Conservation (phyloP, 2,888 invertebrate species). For the Atethmia centrago region DNA sequence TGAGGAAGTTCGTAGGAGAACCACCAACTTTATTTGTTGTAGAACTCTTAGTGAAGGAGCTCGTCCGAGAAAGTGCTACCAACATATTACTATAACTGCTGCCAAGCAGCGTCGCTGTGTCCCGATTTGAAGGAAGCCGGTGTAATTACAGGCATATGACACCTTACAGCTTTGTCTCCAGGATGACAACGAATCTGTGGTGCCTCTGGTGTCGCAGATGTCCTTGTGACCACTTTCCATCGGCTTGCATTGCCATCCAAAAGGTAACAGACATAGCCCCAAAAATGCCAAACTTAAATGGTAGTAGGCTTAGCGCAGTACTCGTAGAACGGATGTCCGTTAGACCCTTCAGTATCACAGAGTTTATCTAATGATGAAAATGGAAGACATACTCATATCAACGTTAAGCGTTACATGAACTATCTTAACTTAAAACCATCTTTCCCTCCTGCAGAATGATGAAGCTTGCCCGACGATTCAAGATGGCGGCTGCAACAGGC, state of each 20-base stretch:
- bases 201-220: too few relatives aligned
- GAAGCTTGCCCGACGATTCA: constrained; percentile 95
- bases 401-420: not conserved
- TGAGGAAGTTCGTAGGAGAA: constrained; percentile 61
- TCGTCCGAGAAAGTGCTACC: not conserved
- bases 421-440: not conserved
- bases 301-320: too few relatives aligned
- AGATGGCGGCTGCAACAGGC: constrained; percentile 94
- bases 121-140: not conserved
- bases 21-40: constrained; percentile 69
- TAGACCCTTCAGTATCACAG: too few relatives aligned
- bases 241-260: too few relatives aligned
- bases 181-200: too few relatives aligned
- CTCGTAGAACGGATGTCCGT: too few relatives aligned
- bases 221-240: too few relatives aligned
- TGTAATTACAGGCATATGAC: not conserved
- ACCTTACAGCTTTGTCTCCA: not conserved
- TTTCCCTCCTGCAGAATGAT: constrained; percentile 92
- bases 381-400: too few relatives aligned
- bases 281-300: too few relatives aligned
- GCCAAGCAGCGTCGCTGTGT: not conserved
- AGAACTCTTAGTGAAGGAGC: too few relatives aligned
- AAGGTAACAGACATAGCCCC: too few relatives aligned
- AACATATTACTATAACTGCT: not conserved
- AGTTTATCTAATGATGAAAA: too few relatives aligned